Percentiles rank a stretch among this genome's conserved stretches.
phyloP scores from a whole-genome alignment of 2,797 vertebrate genomes.

The Acridotheres tristis region DNA sequence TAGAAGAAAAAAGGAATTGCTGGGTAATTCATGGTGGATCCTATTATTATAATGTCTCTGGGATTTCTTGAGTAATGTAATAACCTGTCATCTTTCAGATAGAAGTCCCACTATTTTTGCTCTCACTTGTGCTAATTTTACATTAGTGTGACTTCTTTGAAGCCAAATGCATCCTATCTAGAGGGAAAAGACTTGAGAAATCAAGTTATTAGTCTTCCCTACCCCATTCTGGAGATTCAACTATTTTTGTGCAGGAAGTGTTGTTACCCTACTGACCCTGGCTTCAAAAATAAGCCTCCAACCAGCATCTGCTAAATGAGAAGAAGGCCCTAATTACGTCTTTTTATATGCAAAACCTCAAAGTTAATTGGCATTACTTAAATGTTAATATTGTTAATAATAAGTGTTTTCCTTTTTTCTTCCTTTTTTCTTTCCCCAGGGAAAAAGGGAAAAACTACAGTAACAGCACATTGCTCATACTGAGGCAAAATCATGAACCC shows the following conservation, averaged over 20 bases:
- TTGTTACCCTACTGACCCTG: not conserved
- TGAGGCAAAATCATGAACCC: not conserved
- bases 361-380: not conserved
- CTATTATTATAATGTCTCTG: not conserved
- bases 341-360: not conserved
- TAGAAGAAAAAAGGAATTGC: not conserved
- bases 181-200: not conserved
- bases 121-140: not conserved
- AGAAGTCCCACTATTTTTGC: not conserved
- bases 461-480: not conserved
- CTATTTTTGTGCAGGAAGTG: not conserved
- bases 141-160: not conserved
- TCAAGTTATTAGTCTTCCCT: not conserved
- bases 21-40: not conserved
- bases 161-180: not conserved
- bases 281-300: not conserved
- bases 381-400: not conserved
- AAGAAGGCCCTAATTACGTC: not conserved
- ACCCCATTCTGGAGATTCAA: not conserved
- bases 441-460: not conserved
- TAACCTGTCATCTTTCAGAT: not conserved
- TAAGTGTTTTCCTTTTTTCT: not conserved
- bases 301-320: not conserved
- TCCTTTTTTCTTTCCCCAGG: accelerated
- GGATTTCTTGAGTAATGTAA: not conserved